Evolutionary conservation across 2,888 invertebrate species (phyloP).

Genomic region (Pecten maximus): DNA sequence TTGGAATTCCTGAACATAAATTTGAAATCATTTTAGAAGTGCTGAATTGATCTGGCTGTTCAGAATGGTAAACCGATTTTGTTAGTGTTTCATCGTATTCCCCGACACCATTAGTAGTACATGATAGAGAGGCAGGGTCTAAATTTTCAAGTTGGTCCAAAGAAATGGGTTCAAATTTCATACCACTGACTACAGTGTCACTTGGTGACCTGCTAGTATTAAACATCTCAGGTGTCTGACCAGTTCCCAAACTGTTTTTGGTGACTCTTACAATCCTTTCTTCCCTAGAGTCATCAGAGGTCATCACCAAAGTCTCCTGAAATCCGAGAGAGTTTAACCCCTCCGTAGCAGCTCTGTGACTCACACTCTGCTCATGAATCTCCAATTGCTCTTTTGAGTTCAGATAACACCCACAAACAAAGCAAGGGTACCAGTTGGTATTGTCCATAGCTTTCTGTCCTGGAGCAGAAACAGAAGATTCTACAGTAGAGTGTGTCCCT

Average conservation of each 20-base stretch:
- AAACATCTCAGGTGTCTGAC: neutral
- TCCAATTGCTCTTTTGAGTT: constrained; percentile 66
- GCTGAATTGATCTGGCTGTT: neutral
- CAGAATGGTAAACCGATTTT: neutral
- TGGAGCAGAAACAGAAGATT: neutral
- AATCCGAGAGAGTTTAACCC: constrained; percentile 26
- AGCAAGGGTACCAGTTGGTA: constrained; percentile 65
- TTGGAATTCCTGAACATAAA: neutral
- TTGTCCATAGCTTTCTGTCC: constrained; percentile 38
- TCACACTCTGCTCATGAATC: constrained; percentile 63
- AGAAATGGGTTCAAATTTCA: neutral
- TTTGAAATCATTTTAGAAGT: neutral
- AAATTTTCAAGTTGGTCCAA: neutral
- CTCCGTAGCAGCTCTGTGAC: constrained; percentile 59
- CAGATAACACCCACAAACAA: constrained; percentile 64
- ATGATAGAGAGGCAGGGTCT: neutral
- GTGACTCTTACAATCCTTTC: constrained; percentile 1
- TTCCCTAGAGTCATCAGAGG: neutral
- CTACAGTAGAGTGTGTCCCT: neutral
- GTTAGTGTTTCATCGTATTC: neutral
- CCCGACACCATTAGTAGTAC: neutral
- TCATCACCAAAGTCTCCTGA: neutral
- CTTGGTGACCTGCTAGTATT: too few relatives aligned
- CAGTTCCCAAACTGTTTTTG: neutral
- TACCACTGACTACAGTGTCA: neutral